Evolutionary conservation across 1,140 invertebrate species (phyloP), one percentile per base, ranked within the genome.

Genomic region (Campoletis sonorensis): DNA sequence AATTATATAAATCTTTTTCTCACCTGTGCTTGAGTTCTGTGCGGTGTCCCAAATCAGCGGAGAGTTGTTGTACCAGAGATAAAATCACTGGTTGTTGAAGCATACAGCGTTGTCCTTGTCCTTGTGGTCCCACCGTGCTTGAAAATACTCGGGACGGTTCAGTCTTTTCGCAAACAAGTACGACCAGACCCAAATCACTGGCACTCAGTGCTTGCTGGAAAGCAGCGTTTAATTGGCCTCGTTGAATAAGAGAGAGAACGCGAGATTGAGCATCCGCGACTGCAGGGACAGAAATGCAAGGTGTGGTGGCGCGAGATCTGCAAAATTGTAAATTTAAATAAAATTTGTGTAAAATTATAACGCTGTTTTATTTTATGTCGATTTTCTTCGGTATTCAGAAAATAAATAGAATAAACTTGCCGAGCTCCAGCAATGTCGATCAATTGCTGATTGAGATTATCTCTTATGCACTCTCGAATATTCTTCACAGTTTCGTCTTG

Each of bases 51-150:
- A 99, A 94, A 90, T 98, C 97, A 1, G 96, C 95, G 4, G 97
- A 96, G 4, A 99, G 94, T 89, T 99, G 98, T 90, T 98, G 97
- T 83, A 99, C 96, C 2, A 99, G 93, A 0, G 97, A 98, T 33
- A 99, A 92, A 73, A 99, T 93, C 54, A 98, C 97, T 84, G 96
- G 96, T 87, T 98, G 97, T 77, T 95, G 95, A 13, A 92, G 85
- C 27, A 91, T 83, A 23, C 90, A 91, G 23, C 89, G 85, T 3
- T 88, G 64, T 26, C 85, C 83, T 37, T 88, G 88, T 2, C 85
- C 87, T 21, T 79, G 83, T 8, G 85, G 85, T 16, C 86, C 86
- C 16, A 97, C 91, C 16, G 94, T 93, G 88, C 95, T 96, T 11
- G 92, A 92, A 92, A 99, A 98, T 18, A 98, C 95, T 82, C 94